These are phyloP conservation scores for Amiota mariae DNA, from an alignment of 2,888 invertebrate genomes.

Conservation along the genomic window DNA sequence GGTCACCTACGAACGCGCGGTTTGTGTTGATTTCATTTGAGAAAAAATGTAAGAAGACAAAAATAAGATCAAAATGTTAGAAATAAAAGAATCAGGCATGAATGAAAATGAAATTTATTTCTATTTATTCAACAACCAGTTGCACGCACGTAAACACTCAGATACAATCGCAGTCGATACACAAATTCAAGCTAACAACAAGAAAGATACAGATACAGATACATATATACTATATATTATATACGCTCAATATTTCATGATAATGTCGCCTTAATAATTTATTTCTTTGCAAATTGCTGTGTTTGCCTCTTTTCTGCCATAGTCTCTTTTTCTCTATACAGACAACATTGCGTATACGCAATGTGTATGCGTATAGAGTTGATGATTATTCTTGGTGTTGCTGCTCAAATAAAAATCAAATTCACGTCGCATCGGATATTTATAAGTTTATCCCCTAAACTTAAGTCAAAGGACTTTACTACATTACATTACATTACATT, in stretches of 20 bases:
- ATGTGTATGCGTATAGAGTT: background rate
- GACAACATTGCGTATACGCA: slow-evolving; percentile 42
- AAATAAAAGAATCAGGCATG: slow-evolving; percentile 3
- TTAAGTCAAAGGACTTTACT: background rate
- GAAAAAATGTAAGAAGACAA: background rate
- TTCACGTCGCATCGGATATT: slow-evolving; percentile 18
- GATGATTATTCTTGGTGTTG: background rate
- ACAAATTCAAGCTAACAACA: background rate
- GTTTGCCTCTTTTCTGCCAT: slow-evolving; percentile 46
- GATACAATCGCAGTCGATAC: slow-evolving; percentile 3
- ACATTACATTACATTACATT: background rate
- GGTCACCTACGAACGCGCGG: slow-evolving; percentile 79
- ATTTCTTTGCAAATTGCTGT: slow-evolving; percentile 56
- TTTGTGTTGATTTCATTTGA: background rate
- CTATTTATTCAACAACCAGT: slow-evolving; percentile 32
- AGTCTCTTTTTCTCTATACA: slow-evolving; percentile 18
- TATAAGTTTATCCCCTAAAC: background rate
- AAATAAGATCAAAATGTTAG: slow-evolving; percentile 1
- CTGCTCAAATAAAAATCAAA: slow-evolving; percentile 11
- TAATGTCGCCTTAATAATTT: slow-evolving; percentile 60
- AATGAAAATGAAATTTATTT: slow-evolving; percentile 2
- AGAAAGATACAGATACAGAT: background rate
- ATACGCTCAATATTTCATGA: slow-evolving; percentile 57
- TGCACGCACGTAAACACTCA: slow-evolving; percentile 16
- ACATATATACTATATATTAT: background rate